Percentiles rank a stretch among this genome's conserved stretches.
phyloP scores from a whole-genome alignment of 2,113 vertebrate species.

The Albula glossodonta region DNA sequence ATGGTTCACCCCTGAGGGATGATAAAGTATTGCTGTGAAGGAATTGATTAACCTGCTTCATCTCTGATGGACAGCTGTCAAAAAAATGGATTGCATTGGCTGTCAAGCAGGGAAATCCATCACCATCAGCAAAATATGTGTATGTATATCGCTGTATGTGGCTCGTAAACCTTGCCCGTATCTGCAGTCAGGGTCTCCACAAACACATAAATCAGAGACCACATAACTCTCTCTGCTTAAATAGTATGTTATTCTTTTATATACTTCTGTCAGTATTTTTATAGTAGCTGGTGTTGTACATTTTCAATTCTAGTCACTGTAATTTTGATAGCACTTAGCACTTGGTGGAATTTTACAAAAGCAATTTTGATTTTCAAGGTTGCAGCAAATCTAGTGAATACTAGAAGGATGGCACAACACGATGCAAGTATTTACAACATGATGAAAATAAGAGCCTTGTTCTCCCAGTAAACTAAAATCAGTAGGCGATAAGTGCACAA shows the following conservation, averaged over 20 bases:
- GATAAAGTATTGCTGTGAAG: constrained; percentile 7
- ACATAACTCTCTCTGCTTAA: constrained; percentile 30
- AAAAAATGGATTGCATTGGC: constrained; percentile 42
- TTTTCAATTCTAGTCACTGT: not conserved
- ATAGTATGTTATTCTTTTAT: constrained; percentile 22
- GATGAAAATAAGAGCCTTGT: no score
- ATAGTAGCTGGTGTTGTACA: not conserved
- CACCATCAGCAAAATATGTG: constrained; percentile 42
- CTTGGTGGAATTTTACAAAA: not conserved
- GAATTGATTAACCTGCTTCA: constrained; percentile 41
- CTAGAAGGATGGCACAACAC: no score
- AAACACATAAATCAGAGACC: constrained; percentile 36
- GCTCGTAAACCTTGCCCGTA: constrained; percentile 36
- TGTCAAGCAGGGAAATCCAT: constrained; percentile 40
- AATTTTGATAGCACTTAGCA: not conserved
- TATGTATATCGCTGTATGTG: constrained; percentile 22
- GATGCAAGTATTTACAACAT: no score
- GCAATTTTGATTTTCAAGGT: no score
- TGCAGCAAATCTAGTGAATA: no score
- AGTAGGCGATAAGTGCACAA: no score
- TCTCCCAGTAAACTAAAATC: no score
- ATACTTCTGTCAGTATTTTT: not conserved
- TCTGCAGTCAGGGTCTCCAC: constrained; percentile 36
- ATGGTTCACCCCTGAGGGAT: not conserved
- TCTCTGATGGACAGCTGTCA: constrained; percentile 50